A percentile compares a stretch with the other conserved stretches of the same genome.
Evolutionary conservation across 2,113 vertebrate species (phyloP).

Genomic region (Columba livia): DNA sequence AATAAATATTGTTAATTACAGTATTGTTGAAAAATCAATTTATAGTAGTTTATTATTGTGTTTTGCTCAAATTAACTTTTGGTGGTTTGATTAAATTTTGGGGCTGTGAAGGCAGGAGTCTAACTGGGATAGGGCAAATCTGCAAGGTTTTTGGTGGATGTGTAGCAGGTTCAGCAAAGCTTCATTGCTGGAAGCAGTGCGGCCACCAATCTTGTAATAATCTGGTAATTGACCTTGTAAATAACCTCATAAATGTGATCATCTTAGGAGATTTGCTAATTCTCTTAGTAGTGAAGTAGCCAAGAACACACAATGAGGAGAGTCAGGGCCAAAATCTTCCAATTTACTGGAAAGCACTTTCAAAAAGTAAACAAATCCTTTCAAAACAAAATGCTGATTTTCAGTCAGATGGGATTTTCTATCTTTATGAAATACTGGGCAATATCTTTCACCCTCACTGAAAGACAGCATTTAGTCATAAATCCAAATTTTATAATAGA

Average conservation of each 20-base stretch:
- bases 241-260: not conserved
- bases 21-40: not conserved
- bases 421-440: not conserved
- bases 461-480: not conserved
- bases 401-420: not conserved
- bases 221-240: not conserved
- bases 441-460: not conserved
- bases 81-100: not conserved
- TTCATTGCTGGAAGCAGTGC: not conserved
- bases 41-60: not conserved
- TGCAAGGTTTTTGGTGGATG: not conserved
- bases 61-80: not conserved
- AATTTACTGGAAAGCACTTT: conserved; percentile 13
- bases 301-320: not conserved
- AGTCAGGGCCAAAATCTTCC: not conserved
- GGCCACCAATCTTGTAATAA: not conserved
- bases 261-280: not conserved
- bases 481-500: not conserved
- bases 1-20: not conserved
- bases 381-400: not conserved
- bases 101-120: not conserved
- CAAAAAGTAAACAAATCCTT: conserved; percentile 1
- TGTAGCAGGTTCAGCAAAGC: not conserved
- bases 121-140: not conserved
- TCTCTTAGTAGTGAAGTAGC: not conserved